phyloP scores from a whole-genome alignment of 2,797 vertebrate species.

The Vipera latastei region DNA sequence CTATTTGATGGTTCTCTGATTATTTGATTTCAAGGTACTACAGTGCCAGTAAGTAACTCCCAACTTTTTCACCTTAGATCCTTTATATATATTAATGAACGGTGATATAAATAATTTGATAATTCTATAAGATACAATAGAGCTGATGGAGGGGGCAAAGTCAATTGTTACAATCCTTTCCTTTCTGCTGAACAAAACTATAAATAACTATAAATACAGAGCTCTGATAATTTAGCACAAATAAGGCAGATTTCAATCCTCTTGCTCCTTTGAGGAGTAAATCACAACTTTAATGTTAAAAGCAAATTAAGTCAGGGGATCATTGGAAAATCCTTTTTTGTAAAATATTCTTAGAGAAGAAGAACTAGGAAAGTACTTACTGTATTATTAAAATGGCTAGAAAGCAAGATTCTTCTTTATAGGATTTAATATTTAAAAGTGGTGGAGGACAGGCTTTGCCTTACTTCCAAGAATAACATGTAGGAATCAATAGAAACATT shows the following conservation, averaged over 20 bases:
- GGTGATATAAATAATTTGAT: constrained; percentile 52
- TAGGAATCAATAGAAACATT: neutral
- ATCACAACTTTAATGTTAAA: neutral
- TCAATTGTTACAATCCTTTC: constrained; percentile 3
- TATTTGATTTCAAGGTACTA: constrained; percentile 23
- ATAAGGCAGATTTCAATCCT: neutral
- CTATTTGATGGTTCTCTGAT: neutral
- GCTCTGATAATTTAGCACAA: constrained; percentile 7
- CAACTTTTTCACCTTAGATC: constrained; percentile 18
- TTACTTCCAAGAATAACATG: neutral
- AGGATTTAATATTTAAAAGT: neutral
- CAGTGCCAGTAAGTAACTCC: constrained; percentile 35
- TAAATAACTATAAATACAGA: neutral
- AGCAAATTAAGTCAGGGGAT: neutral
- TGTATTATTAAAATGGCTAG: neutral
- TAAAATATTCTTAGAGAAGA: neutral
- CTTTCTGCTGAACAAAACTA: constrained; percentile 6
- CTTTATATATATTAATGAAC: constrained; percentile 51
- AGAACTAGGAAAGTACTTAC: neutral
- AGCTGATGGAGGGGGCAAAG: constrained; percentile 24
- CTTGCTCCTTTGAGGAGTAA: neutral
- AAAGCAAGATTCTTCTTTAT: neutral
- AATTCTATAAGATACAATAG: constrained; percentile 27
- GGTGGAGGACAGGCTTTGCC: neutral
- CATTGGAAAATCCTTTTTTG: neutral